Percentiles rank a stretch among this genome's conserved stretches.
Conservation (phyloP, 2,797 vertebrate species). For the Acrossocheilus wenchowensis region DNA sequence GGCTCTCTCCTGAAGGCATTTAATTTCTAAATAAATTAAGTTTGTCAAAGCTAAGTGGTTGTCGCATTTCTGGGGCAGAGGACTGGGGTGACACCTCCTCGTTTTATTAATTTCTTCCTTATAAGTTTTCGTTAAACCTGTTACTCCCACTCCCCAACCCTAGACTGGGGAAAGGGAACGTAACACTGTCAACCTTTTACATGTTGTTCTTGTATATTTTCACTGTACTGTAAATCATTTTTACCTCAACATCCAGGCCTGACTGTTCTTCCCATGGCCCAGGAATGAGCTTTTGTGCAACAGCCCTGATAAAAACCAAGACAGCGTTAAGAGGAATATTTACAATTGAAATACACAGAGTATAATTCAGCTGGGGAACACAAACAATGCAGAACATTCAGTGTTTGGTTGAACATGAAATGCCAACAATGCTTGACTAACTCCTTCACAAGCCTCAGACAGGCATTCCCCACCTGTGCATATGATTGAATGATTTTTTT, state of each 20-base stretch:
- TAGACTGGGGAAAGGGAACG: too few species aligned
- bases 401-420: background rate
- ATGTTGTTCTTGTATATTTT: background rate
- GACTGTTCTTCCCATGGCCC: constrained; percentile 11
- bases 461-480: background rate
- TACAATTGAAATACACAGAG: too few species aligned
- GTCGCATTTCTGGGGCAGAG: too few species aligned
- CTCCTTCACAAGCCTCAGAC: background rate
- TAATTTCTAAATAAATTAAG: too few species aligned
- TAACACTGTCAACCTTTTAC: background rate
- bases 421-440: background rate
- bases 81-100: too few species aligned
- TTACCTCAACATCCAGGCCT: constrained; percentile 2
- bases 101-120: too few species aligned
- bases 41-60: too few species aligned
- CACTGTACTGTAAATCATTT: background rate
- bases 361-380: background rate
- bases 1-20: too few species aligned
- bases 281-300: constrained; percentile 21
- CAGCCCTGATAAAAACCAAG: constrained; percentile 12
- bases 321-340: background rate
- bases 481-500: background rate
- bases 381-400: background rate
- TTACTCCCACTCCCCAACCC: too few species aligned
- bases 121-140: too few species aligned